Base-by-base conservation (phyloP, 2,113 vertebrate species). In the Ia io region DNA sequence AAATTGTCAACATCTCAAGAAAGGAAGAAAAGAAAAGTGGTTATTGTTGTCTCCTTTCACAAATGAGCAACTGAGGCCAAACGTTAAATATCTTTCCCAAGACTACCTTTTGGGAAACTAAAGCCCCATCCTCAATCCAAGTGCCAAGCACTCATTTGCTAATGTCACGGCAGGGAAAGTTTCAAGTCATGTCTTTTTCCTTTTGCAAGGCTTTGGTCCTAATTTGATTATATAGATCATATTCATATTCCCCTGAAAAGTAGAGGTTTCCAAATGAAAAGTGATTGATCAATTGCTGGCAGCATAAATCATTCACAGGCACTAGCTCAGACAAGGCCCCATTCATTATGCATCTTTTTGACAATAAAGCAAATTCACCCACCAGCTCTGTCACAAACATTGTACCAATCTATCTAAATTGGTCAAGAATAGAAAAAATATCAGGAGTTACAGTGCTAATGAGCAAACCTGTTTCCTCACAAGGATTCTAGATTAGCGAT, bases 281-380 rank as follows among this genome's bases (percentile, higher is more conserved):
- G 44, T 83, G 70, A 95, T 10, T 84, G 79, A 93, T 88, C 13
- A 40, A n/a, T 76, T 95, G 63, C 56, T 88, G 30, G 28, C 88
- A 70, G 16, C 37, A 97, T 91, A 91, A 92, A 86, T 78, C 49
- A 85, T 93, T 92, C 71, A 88, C 6, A 74, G 61, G 23, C 47
- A 95, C 2, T 22, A 94, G 23, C 32, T 86, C 56, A 73, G 67
- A 90, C 5, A n/a, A 16, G 28, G 8, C n/a, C 28, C 22, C 9
- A 4, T 79, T 79, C 42, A 79, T 79, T 90, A 92, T 30, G 28
- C 44, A 82, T 78, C 73, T 86, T 82, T 63, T 76, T 85, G 65
- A 94, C 56, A 91, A 88, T 65, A 93, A 95, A 91, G 35, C 13
- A 91, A n/a, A 95, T 91, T 94, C 83, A 88, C 69, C 14, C 10